Evolutionary conservation across 2,797 vertebrate genomes (phyloP), one percentile per base, ranked within the genome.

Genomic region (Falco rusticolus): DNA sequence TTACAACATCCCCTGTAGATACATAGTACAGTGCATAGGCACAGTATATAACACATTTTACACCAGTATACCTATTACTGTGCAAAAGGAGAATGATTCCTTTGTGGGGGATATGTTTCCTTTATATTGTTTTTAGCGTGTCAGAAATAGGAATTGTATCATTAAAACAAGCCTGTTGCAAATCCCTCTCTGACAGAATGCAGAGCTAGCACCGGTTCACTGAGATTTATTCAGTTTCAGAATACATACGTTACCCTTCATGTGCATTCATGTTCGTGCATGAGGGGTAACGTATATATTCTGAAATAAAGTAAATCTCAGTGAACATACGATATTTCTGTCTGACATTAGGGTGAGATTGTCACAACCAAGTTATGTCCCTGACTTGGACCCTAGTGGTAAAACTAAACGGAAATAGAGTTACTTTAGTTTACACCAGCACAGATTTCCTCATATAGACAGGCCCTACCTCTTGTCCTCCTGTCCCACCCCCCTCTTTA

Each of bases 401-500:
- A 87, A 95, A 94, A 87, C 65, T 84, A 93, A 96, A 90, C 87
- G 54, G 65, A 89, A 47, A 57, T 45, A 0, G 8, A 85, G 82
- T 53, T 92, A 76, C 79, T 90, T 94, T 92, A 94, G 77, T 86
- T 92, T 94, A 87, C 0, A 6, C 61, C 54, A 92, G 47, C 34
- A 61, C 41, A 95, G 61, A 93, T 95, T 97, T 95, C 96, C 93
- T 95, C 93, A 97, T 93, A 93, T 84, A 96, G 90, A 72, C 94
- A 94, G 63, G 61, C 34, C 45, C 85, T 85, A 89, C 72, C 83
- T 87, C 87, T 95, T 94, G 61, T 77, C 41, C 39, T 59, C 63
- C 43, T 16, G 18, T 85, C 31, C 71, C 56, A 69, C 13, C 66
- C 75, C 65, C 48, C 34, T 34, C 81, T 87, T 91, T 81, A 93